Evolutionary conservation across 2,113 vertebrate genomes (phyloP).

Genomic region (Petroica traversi): DNA sequence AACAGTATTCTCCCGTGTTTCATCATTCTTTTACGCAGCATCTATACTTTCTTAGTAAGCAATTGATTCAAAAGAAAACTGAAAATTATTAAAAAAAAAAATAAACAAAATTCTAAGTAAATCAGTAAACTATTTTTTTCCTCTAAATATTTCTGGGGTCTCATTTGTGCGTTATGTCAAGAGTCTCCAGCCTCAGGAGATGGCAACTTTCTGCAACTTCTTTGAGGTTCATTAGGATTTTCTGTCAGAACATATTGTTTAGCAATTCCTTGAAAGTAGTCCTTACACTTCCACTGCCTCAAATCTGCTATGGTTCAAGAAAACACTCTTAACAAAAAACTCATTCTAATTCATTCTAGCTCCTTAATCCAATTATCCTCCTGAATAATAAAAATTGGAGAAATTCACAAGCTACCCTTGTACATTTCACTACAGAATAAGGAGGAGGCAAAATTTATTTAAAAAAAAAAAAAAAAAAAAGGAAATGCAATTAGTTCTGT

Average conservation of each 20-base stretch:
- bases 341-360: not conserved
- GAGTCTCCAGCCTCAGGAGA: accelerated
- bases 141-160: not conserved
- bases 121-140: not conserved
- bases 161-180: not conserved
- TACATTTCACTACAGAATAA: not conserved
- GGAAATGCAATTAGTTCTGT: not conserved
- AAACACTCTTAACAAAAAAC: not conserved
- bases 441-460: not conserved
- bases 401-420: not conserved
- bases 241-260: not conserved
- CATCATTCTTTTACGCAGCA: not conserved
- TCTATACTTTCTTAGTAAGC: not conserved
- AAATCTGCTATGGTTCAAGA: not conserved
- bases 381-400: not conserved
- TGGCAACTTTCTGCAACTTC: not conserved
- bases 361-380: not conserved
- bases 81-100: not conserved
- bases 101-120: not conserved
- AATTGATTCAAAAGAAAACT: not conserved
- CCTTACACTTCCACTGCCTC: not conserved
- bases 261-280: not conserved
- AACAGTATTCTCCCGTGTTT: not conserved
- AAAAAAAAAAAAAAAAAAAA: no score
- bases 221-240: not conserved